Evolutionary conservation across 1,140 invertebrate species (phyloP), one percentile per base, ranked within the genome.

Genomic region (Cylas formicarius): DNA sequence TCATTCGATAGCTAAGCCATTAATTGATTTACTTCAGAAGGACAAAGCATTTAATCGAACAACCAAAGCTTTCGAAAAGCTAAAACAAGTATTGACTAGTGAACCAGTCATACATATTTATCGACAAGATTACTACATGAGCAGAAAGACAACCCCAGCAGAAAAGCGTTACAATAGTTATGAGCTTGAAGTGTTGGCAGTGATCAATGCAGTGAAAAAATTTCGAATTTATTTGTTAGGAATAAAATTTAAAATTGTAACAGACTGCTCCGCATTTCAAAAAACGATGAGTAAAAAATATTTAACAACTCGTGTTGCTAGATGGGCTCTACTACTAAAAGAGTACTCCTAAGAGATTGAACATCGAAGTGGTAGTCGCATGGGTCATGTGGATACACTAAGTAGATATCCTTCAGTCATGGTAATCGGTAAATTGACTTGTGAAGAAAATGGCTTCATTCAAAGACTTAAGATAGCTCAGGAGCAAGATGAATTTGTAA

Each of bases 151-250:
- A 3, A 38, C 36, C 9, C 19, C 18, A n/a, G 36, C 36, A 6
- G 36, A 38, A 24, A 11, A 24, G 14, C 9, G 20, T n/a, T 38
- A 38, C 13, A 26, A 3, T 3, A 36, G 34, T 18, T 36, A 36
- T 20, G 34, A 56, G n/a, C 17, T 36, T 4, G 33, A 36, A 36
- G 17, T 19, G n/a, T 36, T 36, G 13, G 33, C 33, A 18, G 18
- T 36, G 7, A 36, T 36, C 13, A 17, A 19, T 6, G 33, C 33
- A 7, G 6, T 36, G 18, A 32, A 69, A 35, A 67, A 72, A 35
- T 75, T 73, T 48, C 31, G 65, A 44, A 47, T 63, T 10, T 78
- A 72, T 55, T 49, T 77, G 19, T 51, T 68, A 11, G 67, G 66
- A 11, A 67, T 56, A 33, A 39, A 63, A 5, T 72, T 72, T 50